These are phyloP conservation scores for Nebria salina DNA, from an alignment of 2,888 invertebrate species.

Conservation along the genomic window DNA sequence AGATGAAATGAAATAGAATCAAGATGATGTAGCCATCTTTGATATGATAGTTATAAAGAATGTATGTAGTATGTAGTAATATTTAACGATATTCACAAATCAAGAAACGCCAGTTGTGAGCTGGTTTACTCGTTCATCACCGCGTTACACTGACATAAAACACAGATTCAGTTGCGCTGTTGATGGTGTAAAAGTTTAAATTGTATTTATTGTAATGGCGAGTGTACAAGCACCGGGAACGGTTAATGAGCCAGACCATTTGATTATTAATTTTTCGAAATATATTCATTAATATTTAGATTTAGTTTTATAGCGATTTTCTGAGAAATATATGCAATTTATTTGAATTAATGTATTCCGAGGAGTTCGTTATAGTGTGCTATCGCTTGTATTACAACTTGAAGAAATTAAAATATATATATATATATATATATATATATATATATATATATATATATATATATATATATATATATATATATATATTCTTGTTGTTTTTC, in stretches of 20 bases:
- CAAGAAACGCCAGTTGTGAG: slow-evolving; percentile 27
- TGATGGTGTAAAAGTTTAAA: slow-evolving; percentile 24
- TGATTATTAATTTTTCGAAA: slow-evolving; percentile 40
- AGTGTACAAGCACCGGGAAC: slow-evolving; percentile 2
- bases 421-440: too few relatives aligned
- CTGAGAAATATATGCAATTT: slow-evolving; percentile 31
- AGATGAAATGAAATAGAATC: background rate
- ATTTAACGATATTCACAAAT: slow-evolving; percentile 43
- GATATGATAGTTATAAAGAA: slow-evolving; percentile 16
- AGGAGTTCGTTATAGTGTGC: background rate
- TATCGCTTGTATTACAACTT: background rate
- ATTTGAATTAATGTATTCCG: slow-evolving; percentile 21
- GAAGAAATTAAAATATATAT: background rate
- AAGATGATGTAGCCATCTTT: slow-evolving; percentile 3
- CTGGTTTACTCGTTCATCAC: slow-evolving; percentile 23
- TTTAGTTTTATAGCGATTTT: slow-evolving; percentile 37
- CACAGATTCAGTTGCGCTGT: slow-evolving; percentile 33
- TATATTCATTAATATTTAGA: slow-evolving; percentile 36
- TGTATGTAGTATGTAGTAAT: slow-evolving; percentile 31
- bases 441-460: too few relatives aligned
- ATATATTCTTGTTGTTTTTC: background rate
- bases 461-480: too few relatives aligned
- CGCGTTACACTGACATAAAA: slow-evolving; percentile 25
- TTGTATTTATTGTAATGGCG: slow-evolving; percentile 40
- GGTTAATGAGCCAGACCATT: slow-evolving; percentile 29